A percentile compares a stretch with the other conserved stretches of the same genome.
Conservation (phyloP, 2,888 invertebrate genomes). For the Druceiella hillmani region DNA sequence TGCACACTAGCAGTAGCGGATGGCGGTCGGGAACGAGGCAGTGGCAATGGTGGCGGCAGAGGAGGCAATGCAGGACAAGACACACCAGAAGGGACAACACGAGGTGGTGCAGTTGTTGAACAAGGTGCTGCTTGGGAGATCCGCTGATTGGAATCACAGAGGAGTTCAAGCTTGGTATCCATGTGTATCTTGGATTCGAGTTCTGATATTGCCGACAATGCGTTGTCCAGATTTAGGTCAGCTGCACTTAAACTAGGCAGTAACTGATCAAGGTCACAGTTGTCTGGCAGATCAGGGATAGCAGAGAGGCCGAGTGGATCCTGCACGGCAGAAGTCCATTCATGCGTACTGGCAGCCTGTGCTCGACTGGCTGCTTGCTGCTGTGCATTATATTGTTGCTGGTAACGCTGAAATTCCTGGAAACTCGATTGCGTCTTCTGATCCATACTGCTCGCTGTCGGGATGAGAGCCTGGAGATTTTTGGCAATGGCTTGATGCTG, state of each 20-base stretch:
- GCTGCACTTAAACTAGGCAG: constrained; percentile 56
- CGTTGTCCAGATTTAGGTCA: constrained; percentile 50
- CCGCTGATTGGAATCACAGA: constrained; percentile 25
- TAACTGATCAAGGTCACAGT: constrained; percentile 59
- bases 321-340: too few relatives aligned
- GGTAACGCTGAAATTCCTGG: constrained; percentile 57
- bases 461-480: constrained; percentile 45
- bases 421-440: constrained; percentile 58
- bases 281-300: constrained; percentile 43
- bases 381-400: constrained; percentile 57
- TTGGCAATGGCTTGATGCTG: constrained; percentile 30
- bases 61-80: constrained; percentile 21
- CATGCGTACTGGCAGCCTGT: constrained; percentile 1
- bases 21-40: constrained; percentile 18
- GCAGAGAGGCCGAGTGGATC: constrained; percentile 36
- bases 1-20: constrained; percentile 11
- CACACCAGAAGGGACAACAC: too few relatives aligned
- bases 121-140: constrained; percentile 9
- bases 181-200: constrained; percentile 29
- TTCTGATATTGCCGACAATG: constrained; percentile 38
- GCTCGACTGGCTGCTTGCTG: constrained; percentile 46
- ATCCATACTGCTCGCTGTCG: constrained; percentile 51
- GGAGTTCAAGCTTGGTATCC: constrained; percentile 40
- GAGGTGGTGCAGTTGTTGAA: constrained; percentile 6
- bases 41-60: constrained; percentile 27